Evolutionary conservation across 2,113 vertebrate genomes (phyloP).

Genomic region (Galeopterus variegatus): DNA sequence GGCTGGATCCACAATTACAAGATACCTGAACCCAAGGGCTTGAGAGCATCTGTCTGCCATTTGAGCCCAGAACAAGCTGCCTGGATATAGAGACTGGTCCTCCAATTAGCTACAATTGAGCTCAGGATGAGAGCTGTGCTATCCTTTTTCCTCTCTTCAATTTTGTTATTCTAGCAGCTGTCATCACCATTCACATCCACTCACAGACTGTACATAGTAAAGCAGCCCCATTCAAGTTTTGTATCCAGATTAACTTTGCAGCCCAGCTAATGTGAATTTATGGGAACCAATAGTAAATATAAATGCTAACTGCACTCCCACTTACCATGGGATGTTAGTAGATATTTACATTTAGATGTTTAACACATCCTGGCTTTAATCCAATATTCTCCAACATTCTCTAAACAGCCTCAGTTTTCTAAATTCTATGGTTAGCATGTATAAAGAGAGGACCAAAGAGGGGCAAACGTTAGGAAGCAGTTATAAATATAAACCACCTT

Average conservation of each 20-base stretch:
- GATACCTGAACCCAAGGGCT: conserved; percentile 80
- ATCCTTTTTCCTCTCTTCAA: conserved; percentile 76
- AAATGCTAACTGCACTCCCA: conserved; percentile 21
- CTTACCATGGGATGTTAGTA: conserved; percentile 42
- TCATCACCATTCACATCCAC: conserved; percentile 83
- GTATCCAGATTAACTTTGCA: conserved; percentile 72
- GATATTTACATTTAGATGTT: conserved; percentile 80
- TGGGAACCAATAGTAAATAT: conserved; percentile 68
- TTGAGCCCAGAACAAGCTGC: conserved; percentile 77
- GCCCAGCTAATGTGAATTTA: conserved; percentile 71
- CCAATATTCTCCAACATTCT: conserved; percentile 72
- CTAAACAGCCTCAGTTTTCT: conserved; percentile 74
- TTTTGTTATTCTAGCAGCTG: conserved; percentile 80
- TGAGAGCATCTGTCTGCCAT: conserved; percentile 82
- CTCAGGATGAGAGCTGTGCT: conserved; percentile 76
- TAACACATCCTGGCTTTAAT: conserved; percentile 78
- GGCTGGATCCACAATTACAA: conserved; percentile 76
- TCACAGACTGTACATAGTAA: conserved; percentile 65
- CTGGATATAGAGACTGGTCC: conserved; percentile 77
- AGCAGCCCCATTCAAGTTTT: conserved; percentile 67
- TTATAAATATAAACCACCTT: conserved; percentile 81
- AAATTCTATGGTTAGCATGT: conserved; percentile 76
- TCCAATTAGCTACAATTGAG: conserved; percentile 79
- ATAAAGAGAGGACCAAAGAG: conserved; percentile 69
- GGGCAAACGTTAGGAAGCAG: conserved; percentile 63